Conservation (phyloP, 2,113 vertebrate genomes). For the Gila orcuttii region DNA sequence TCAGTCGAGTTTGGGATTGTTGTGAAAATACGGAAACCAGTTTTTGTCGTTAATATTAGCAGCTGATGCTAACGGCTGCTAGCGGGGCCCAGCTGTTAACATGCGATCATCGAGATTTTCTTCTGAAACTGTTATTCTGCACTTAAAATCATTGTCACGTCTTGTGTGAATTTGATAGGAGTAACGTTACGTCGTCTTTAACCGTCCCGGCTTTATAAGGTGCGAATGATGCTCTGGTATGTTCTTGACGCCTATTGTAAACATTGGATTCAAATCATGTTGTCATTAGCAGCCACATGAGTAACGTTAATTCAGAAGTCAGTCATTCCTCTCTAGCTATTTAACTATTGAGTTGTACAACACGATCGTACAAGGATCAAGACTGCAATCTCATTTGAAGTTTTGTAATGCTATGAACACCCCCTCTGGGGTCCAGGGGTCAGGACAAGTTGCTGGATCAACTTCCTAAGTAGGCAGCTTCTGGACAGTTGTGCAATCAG, state of each 20-base stretch:
- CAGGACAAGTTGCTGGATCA: constrained; percentile 37
- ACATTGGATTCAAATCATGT: neutral
- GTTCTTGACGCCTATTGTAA: constrained; percentile 23
- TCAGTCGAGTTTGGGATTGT: neutral
- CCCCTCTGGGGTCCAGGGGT: constrained; percentile 24
- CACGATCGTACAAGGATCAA: neutral
- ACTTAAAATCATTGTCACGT: neutral
- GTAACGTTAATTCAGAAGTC: neutral
- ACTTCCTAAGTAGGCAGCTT: constrained; percentile 35
- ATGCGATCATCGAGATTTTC: constrained; percentile 1
- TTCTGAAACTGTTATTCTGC: neutral
- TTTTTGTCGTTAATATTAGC: constrained; percentile 7
- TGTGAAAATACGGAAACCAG: constrained; percentile 2
- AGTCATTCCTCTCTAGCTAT: neutral
- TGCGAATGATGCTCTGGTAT: neutral
- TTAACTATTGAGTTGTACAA: neutral
- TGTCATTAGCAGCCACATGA: neutral
- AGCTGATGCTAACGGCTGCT: constrained; percentile 15
- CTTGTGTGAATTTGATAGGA: neutral
- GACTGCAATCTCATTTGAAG: neutral
- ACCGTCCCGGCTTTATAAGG: neutral
- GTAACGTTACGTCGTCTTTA: neutral
- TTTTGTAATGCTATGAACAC: constrained; percentile 16
- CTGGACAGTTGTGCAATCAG: constrained; percentile 26
- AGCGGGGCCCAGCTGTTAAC: constrained; percentile 46